Evolutionary conservation across 2,888 invertebrate species (phyloP), one percentile per base, ranked within the genome.

Genomic region (Leptinotarsa haldemani): DNA sequence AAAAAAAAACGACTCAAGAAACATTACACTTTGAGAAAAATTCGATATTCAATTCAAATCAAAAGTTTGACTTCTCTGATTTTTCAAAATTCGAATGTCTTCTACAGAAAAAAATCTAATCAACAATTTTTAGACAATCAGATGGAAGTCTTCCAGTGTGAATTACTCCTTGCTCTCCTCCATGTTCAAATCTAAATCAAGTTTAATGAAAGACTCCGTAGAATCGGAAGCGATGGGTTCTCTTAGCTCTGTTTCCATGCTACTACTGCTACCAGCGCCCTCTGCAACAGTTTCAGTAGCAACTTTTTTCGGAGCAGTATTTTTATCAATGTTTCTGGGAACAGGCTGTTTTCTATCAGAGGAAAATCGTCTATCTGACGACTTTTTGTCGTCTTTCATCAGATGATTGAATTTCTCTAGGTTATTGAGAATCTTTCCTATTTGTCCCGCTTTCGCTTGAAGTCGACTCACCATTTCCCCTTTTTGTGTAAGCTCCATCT

Each of bases 401-500:
- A 92, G 90, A 85, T 93, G 92, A 88, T 94, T 94, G 88, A 93
- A 94, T 89, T 94, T 95, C 90, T 96, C 95, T 86, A 97, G 91
- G 89, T 95, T 96, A 90, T 93, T 93, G 83, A 97, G 92, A 88
- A 97, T 94, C 90, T 95, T 94, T 89, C 97, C 96, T 89, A 98
- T 97, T 89, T 97, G 97, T 86, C 95, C 94, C 83, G 97, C 97
- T 91, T 97, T 98, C 85, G 94, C 94, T 89, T 98, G 98, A 83
- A 98, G 93, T 84, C 97, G 94, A 87, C 94, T 94, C 84, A 98
- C 97, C 93, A 97, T 94, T 90, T 97, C 96, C 84, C 96, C 97
- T 89, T 98, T 98, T 90, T 97, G 96, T 85, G 97, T 97, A 88
- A 98, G 91, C 88, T 97, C 96, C 90, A 93, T 92, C 90, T 98